Conservation (phyloP, 2,888 invertebrate genomes). For the Brachylomia viminalis region DNA sequence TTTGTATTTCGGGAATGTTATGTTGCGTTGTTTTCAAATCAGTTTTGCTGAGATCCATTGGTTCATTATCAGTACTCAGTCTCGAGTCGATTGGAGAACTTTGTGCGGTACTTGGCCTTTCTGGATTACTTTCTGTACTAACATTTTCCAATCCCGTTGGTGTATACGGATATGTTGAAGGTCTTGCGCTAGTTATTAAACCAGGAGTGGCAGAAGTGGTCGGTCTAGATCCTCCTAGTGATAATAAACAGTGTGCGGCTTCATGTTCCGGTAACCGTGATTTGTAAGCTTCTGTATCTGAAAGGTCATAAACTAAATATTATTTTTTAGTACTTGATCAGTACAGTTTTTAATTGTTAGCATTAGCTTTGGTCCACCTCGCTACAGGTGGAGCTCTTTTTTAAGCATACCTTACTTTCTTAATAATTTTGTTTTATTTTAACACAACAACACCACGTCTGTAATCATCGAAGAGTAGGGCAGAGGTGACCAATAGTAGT, state of each 20-base stretch:
- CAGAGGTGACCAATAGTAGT: background rate
- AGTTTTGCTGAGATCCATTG: slow-evolving; percentile 88
- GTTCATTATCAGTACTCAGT: slow-evolving; percentile 88
- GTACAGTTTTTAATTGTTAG: background rate
- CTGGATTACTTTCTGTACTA: slow-evolving; percentile 74
- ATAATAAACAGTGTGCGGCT: slow-evolving; percentile 95
- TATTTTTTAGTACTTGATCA: background rate
- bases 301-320: slow-evolving; percentile 59
- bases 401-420: background rate
- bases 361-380: background rate
- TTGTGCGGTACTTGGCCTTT: slow-evolving; percentile 76
- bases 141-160: slow-evolving; percentile 80
- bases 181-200: slow-evolving; percentile 91
- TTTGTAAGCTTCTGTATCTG: slow-evolving; percentile 92
- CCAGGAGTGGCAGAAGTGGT: slow-evolving; percentile 89
- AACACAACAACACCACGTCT: too few species aligned
- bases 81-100: slow-evolving; percentile 77
- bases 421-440: background rate
- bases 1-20: slow-evolving; percentile 89
- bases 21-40: slow-evolving; percentile 79
- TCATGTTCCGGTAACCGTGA: slow-evolving; percentile 95
- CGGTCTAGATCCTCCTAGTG: slow-evolving; percentile 92
- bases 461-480: background rate
- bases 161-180: slow-evolving; percentile 93
- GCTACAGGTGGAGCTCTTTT: background rate